Percentiles rank a stretch among this genome's conserved stretches.
These are phyloP conservation scores for Onthophagus taurus DNA, from an alignment of 1,140 invertebrate species.

Conservation along the genomic window DNA sequence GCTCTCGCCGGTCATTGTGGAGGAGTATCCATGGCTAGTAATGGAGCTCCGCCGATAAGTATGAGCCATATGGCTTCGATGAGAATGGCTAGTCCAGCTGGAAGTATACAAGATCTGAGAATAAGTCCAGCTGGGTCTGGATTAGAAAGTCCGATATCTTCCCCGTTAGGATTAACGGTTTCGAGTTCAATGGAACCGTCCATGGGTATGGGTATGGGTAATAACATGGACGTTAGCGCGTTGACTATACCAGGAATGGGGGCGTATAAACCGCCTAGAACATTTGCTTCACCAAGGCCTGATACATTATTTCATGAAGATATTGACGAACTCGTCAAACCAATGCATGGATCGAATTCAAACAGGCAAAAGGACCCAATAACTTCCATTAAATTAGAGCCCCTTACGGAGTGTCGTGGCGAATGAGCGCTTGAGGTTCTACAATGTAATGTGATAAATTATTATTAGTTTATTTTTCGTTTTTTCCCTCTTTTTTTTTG, in stretches of 20 bases:
- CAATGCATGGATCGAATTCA: constrained; percentile 31
- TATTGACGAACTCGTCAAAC: constrained; percentile 50
- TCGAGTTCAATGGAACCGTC: constrained; percentile 33
- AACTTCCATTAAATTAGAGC: constrained; percentile 43
- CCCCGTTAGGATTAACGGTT: constrained; percentile 39
- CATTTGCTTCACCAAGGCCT: constrained; percentile 48
- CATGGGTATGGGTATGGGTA: constrained; percentile 40
- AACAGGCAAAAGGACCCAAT: constrained; percentile 29
- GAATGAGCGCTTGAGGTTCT: constrained; percentile 33
- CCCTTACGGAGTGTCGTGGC: constrained; percentile 42
- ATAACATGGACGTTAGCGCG: constrained; percentile 40
- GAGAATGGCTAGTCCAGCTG: constrained; percentile 34
- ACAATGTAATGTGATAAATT: constrained; percentile 36
- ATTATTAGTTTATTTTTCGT: constrained; percentile 25
- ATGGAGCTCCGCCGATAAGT: constrained; percentile 33
- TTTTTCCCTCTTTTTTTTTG: constrained; percentile 11
- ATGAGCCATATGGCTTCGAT: constrained; percentile 32
- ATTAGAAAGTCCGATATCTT: constrained; percentile 42
- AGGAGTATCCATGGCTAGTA: constrained; percentile 33
- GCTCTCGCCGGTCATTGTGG: constrained; percentile 36
- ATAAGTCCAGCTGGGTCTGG: constrained; percentile 36
- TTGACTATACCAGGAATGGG: constrained; percentile 53
- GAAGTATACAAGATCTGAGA: constrained; percentile 35
- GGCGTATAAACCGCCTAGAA: constrained; percentile 51
- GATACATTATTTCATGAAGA: constrained; percentile 52